Evolutionary conservation across 2,113 vertebrate species (phyloP).

Genomic region (Alligator sinensis): DNA sequence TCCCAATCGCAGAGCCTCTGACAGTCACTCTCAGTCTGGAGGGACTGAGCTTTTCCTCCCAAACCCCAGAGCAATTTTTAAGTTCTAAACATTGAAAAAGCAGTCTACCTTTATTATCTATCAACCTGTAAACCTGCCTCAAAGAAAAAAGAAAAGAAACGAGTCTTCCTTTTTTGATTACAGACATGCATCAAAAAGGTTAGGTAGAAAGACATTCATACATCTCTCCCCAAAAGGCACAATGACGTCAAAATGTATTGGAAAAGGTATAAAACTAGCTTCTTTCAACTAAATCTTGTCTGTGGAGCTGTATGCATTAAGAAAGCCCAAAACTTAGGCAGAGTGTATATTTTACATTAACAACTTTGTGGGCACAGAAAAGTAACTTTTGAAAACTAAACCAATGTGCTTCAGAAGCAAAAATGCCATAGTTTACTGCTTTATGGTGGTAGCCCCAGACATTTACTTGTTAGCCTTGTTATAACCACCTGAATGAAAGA

Average conservation of each 20-base stretch:
- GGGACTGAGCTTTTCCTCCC: background rate
- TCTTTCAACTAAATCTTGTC: background rate
- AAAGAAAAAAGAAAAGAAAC: slow-evolving; percentile 42
- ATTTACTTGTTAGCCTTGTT: background rate
- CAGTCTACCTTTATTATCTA: background rate
- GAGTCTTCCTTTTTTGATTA: slow-evolving; percentile 37
- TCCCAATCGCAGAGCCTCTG: too few relatives aligned
- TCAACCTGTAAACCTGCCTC: slow-evolving; percentile 42
- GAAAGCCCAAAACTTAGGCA: background rate
- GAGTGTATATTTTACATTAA: background rate
- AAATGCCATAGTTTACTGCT: background rate
- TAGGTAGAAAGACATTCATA: slow-evolving; percentile 44
- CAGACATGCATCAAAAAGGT: slow-evolving; percentile 40
- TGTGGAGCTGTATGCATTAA: background rate
- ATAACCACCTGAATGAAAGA: background rate
- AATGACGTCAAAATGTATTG: background rate
- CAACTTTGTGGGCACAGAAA: slow-evolving; percentile 7
- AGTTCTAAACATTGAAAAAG: slow-evolving; percentile 48
- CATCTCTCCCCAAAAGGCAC: slow-evolving; percentile 42
- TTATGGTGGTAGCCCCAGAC: slow-evolving; percentile 23
- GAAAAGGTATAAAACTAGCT: background rate
- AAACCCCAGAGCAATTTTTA: slow-evolving; percentile 2
- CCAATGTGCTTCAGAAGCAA: background rate
- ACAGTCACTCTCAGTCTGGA: too few relatives aligned
- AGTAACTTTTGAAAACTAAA: slow-evolving; percentile 31